Conservation (phyloP, 2,113 vertebrate species). For the Rhabdornis inornatus region DNA sequence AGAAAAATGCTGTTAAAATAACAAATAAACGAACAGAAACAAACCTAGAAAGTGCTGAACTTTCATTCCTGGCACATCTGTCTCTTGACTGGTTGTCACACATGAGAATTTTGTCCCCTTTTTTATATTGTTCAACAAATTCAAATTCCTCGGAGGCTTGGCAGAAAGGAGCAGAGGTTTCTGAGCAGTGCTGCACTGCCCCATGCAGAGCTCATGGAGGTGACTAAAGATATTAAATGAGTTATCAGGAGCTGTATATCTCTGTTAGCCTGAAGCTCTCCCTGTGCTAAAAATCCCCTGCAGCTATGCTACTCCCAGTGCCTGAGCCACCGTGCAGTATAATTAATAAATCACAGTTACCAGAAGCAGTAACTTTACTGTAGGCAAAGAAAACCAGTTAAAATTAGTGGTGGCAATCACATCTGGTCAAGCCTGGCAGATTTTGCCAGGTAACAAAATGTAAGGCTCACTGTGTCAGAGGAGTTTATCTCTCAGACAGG, state of each 20-base stretch:
- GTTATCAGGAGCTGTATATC: not conserved
- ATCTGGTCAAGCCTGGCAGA: not conserved
- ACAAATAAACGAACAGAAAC: not conserved
- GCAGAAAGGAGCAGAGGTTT: not conserved
- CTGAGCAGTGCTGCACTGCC: not conserved
- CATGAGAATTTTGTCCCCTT: not conserved
- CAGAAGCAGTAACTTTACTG: not conserved
- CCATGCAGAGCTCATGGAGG: not conserved
- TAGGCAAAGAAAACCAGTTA: not conserved
- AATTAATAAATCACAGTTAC: not conserved
- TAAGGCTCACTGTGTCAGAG: not conserved
- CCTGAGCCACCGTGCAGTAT: not conserved
- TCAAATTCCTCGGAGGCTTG: not conserved
- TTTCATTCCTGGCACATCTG: not conserved
- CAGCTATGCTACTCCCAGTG: not conserved
- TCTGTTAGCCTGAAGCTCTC: not conserved
- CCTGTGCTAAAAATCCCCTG: not conserved
- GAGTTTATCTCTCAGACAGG: not conserved
- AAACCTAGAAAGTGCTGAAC: not conserved
- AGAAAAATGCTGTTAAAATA: not conserved
- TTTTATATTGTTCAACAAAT: not conserved
- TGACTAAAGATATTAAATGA: not conserved
- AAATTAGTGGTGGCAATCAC: not conserved
- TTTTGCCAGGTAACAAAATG: not conserved
- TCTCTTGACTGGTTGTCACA: not conserved